Conservation (phyloP, 1,140 invertebrate genomes). For the Pantala flavescens region DNA sequence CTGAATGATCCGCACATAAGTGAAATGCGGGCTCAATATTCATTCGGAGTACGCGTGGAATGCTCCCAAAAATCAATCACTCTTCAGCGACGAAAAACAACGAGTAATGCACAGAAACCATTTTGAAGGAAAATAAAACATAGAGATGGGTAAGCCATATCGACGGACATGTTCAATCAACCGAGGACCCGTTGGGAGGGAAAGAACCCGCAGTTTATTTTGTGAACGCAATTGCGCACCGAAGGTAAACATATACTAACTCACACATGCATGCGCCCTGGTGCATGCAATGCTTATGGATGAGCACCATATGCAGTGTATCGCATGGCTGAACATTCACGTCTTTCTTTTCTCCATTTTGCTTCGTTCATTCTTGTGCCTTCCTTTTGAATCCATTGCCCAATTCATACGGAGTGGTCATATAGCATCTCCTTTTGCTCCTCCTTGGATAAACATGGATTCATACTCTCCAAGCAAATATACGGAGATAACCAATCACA, state of each 20-base stretch:
- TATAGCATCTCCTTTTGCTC: neutral
- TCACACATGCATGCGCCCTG: neutral
- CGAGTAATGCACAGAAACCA: no score
- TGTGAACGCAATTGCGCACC: neutral
- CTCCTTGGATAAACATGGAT: conserved; percentile 5
- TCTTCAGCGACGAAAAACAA: no score
- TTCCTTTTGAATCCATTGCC: no score
- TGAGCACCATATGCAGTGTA: neutral
- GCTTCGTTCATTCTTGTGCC: no score
- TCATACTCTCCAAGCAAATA: conserved; percentile 2
- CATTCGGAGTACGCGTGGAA: no score
- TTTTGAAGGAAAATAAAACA: no score
- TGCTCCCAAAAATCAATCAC: no score
- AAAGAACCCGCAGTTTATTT: neutral
- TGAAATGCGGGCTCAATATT: no score
- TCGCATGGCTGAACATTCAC: neutral
- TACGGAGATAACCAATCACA: neutral
- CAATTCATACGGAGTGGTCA: neutral
- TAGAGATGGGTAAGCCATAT: no score
- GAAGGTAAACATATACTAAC: neutral
- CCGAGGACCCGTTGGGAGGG: neutral
- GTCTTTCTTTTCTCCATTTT: neutral
- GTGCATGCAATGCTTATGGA: neutral
- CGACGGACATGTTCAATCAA: no score
- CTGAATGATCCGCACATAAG: no score